These are phyloP conservation scores for Listrodromus nycthemerus DNA, from an alignment of 2,888 invertebrate species.

Conservation along the genomic window DNA sequence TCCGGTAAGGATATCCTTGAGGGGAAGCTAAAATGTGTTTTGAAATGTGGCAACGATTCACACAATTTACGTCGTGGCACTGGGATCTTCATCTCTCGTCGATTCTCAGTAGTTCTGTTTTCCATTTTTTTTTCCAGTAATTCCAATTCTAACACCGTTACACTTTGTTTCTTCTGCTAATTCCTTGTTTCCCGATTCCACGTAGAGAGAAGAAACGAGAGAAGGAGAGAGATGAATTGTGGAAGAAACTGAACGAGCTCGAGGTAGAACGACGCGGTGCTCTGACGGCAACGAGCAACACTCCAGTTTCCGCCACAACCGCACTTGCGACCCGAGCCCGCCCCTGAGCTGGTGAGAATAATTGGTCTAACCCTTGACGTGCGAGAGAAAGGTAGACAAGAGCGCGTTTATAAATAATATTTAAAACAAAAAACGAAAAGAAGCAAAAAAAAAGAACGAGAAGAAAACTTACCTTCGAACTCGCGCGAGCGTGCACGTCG, in stretches of 20 bases:
- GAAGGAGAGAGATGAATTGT: slow-evolving; percentile 98
- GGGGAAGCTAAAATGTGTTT: no score
- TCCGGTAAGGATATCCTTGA: no score
- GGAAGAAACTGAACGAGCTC: slow-evolving; percentile 97
- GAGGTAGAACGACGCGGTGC: slow-evolving; percentile 87
- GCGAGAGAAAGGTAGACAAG: slow-evolving; percentile 33
- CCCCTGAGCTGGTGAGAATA: slow-evolving; percentile 82
- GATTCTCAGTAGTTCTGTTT: no score
- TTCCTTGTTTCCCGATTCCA: slow-evolving; percentile 15
- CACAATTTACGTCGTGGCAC: no score
- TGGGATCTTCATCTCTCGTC: no score
- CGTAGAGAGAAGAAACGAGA: slow-evolving; percentile 92
- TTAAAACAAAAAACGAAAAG: neutral
- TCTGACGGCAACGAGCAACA: slow-evolving; percentile 77
- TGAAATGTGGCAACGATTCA: no score
- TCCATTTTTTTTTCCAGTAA: no score
- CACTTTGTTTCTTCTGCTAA: neutral
- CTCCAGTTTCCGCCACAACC: slow-evolving; percentile 82
- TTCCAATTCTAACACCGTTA: neutral
- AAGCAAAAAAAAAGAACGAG: slow-evolving; percentile 19
- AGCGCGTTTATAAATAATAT: slow-evolving; percentile 8
- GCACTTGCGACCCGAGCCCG: slow-evolving; percentile 83
- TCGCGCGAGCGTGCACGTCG: slow-evolving; percentile 9
- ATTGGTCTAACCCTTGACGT: slow-evolving; percentile 64
- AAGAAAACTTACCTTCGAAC: slow-evolving; percentile 14